Percentiles rank a stretch among this genome's conserved stretches.
phyloP scores from a whole-genome alignment of 2,888 invertebrate species.

The Ochlodes sylvanus region DNA sequence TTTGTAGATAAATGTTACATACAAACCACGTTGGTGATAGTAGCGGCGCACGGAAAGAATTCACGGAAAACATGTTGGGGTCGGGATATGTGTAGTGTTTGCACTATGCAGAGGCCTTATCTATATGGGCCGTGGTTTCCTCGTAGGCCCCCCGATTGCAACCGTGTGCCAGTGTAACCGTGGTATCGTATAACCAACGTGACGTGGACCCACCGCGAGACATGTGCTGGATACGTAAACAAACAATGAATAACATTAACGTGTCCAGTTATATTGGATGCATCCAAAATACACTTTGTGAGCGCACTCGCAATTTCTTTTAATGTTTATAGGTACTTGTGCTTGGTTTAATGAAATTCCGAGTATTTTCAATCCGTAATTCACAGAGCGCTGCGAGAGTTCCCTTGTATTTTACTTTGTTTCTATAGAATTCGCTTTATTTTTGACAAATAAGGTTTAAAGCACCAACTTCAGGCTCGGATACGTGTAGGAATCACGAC shows the following conservation, averaged over 20 bases:
- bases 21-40: neutral
- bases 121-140: slow-evolving; percentile 79
- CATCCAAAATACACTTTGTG: slow-evolving; percentile 47
- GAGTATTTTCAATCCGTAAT: slow-evolving; percentile 27
- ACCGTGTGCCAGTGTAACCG: slow-evolving; percentile 51
- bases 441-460: slow-evolving; percentile 22
- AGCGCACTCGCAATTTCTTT: slow-evolving; percentile 24
- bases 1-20: neutral
- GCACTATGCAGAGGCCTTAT: slow-evolving; percentile 62
- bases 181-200: slow-evolving; percentile 39
- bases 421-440: slow-evolving; percentile 20
- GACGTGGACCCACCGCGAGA: slow-evolving; percentile 40
- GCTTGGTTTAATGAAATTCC: slow-evolving; percentile 58
- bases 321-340: slow-evolving; percentile 26
- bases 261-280: slow-evolving; percentile 28
- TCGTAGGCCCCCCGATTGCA: slow-evolving; percentile 63
- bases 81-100: slow-evolving; percentile 49
- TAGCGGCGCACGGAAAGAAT: slow-evolving; percentile 13
- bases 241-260: slow-evolving; percentile 14
- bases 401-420: slow-evolving; percentile 21
- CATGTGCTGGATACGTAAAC: neutral
- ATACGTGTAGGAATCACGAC: neutral
- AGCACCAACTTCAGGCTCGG: neutral
- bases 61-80: slow-evolving; percentile 11
- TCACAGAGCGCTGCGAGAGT: slow-evolving; percentile 19